Base-by-base conservation (phyloP, 1,140 invertebrate species). In the Trypoxylus dichotomus region DNA sequence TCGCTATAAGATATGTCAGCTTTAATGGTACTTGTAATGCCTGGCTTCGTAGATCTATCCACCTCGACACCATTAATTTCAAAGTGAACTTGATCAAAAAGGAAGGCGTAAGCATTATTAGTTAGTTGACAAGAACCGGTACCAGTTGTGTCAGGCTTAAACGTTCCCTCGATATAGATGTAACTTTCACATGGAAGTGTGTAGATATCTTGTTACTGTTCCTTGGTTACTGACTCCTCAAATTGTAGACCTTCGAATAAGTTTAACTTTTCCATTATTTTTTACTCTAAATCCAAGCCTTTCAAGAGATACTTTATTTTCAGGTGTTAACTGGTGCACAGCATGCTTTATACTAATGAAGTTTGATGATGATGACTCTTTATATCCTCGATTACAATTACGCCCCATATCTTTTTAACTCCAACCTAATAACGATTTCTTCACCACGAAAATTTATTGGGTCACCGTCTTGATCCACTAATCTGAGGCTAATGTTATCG, bases 21-120 rank as follows among this genome's bases (percentile, higher is more conserved):
- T 82, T 88, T 88, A 75, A 88, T 83, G n/a, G 84, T 81, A 63
- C 76, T 85, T 2, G 85, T 85, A 3, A 86, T 80, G 41, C 86
- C 86, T 5, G 84, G 81, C 81, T 85, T 85, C 83, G 84, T 85
- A 74, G 81, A 83, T 47, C 80, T 76, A 84, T 89, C 86, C 74
- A 88, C 85, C 7, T 32, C 32, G 2, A 32, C 32, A 7, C 32
- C 32, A 7, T 32, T 32, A 32, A 32, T 2, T 7, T 32, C 32
- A 7, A 32, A 32, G 2, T n/a, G n/a, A n/a, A n/a, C n/a, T 43
- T 63, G 43, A 11, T 76, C 54, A 6, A 76, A 76, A 2, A 76
- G 58, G 21, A 76, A 68, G 37, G 21, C 42, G 19, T 47, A 47
- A 15, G 27, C 42, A 11, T 76, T 76, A 58, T 76, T 76, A 54